Evolutionary conservation across 2,888 invertebrate species (phyloP).

Genomic region (Troides aeacus): DNA sequence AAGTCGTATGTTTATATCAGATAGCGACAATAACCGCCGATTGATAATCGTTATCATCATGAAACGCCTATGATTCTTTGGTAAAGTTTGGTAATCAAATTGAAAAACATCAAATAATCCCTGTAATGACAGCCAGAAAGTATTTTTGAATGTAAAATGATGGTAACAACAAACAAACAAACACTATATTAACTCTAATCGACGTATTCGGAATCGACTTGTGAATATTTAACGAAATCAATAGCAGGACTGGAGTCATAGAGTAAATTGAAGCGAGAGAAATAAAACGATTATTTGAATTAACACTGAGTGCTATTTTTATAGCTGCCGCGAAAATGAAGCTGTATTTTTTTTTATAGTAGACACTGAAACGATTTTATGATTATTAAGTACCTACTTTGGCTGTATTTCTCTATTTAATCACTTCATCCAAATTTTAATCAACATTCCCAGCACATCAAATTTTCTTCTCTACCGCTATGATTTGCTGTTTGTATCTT

Average conservation of each 20-base stretch:
- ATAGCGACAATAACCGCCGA: too few species aligned
- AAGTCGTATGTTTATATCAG: too few species aligned
- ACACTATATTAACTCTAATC: constrained; percentile 34
- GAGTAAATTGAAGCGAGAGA: constrained; percentile 34
- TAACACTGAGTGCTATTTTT: constrained; percentile 32
- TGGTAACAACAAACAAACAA: constrained; percentile 31
- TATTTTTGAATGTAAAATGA: constrained; percentile 28
- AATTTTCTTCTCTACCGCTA: not conserved
- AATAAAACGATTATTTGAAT: constrained; percentile 32
- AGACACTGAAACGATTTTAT: constrained; percentile 23
- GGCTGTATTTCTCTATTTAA: constrained; percentile 9
- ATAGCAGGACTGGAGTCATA: constrained; percentile 37
- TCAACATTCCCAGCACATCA: not conserved
- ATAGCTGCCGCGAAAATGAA: constrained; percentile 29
- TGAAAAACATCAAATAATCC: not conserved
- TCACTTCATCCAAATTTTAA: constrained; percentile 17
- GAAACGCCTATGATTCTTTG: too few species aligned
- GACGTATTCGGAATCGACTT: constrained; percentile 39
- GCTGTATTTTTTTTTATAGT: constrained; percentile 23
- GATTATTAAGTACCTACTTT: constrained; percentile 22
- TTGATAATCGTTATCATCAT: too few species aligned
- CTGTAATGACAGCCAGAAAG: constrained; percentile 13
- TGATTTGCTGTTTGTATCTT: not conserved
- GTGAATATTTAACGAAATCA: constrained; percentile 53
- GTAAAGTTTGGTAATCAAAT: too few species aligned